phyloP scores from a whole-genome alignment of 2,888 invertebrate genomes.

The Stenotaenia linearis region DNA sequence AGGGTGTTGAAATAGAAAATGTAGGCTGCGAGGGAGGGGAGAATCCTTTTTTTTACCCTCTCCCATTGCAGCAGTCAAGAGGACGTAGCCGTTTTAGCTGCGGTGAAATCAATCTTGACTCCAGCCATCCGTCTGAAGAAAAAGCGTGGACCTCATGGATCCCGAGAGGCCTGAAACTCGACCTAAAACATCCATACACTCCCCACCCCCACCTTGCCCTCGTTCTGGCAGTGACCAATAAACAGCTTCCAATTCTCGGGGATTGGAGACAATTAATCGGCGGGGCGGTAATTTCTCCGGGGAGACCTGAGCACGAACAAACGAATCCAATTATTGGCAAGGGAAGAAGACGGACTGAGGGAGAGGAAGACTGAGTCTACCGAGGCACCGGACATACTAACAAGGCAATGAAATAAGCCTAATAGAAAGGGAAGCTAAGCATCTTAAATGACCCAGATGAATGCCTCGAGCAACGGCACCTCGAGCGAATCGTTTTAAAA shows the following conservation, averaged over 20 bases:
- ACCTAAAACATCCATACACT: background rate
- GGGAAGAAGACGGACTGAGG: background rate
- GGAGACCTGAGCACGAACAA: slow-evolving; percentile 14
- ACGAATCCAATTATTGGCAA: slow-evolving; percentile 17
- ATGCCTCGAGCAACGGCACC: background rate
- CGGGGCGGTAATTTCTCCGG: slow-evolving; percentile 27
- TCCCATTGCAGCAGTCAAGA: background rate
- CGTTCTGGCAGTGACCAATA: background rate
- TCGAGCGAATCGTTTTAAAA: background rate
- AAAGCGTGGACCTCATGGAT: background rate
- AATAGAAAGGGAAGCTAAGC: slow-evolving; percentile 1
- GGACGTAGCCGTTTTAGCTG: background rate
- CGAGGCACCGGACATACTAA: slow-evolving; percentile 3
- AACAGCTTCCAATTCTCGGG: slow-evolving; percentile 18
- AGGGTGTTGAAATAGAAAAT: background rate
- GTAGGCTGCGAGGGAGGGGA: background rate
- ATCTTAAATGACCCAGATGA: background rate
- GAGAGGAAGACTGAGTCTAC: background rate
- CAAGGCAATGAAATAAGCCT: slow-evolving; percentile 19
- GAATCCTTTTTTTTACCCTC: background rate
- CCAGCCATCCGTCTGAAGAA: background rate
- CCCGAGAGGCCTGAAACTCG: background rate
- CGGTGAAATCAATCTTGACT: background rate
- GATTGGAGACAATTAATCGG: slow-evolving; percentile 30
- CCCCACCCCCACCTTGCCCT: background rate